These are phyloP conservation scores for Megalops cyprinoides DNA, from an alignment of 2,797 vertebrate genomes.

Conservation along the genomic window DNA sequence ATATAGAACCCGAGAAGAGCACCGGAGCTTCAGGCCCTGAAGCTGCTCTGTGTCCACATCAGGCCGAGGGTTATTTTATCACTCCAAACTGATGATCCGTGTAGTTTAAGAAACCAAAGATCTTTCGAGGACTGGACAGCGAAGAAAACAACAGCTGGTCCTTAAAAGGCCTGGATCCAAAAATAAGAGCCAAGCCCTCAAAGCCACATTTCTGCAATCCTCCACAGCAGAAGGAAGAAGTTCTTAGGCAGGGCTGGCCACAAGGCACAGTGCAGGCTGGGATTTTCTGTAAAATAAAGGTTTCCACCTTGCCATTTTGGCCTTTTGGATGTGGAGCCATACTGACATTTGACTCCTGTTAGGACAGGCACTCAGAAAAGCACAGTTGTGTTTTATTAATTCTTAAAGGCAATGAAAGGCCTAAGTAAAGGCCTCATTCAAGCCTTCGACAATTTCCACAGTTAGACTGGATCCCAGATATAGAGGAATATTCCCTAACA, in stretches of 20 bases:
- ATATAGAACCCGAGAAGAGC: not conserved
- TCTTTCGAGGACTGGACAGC: not conserved
- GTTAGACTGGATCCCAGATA: not conserved
- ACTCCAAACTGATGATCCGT: not conserved
- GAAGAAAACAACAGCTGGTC: not conserved
- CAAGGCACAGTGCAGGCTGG: not conserved
- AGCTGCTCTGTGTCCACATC: not conserved
- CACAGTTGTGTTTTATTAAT: not conserved
- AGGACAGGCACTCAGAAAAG: not conserved
- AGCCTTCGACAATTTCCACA: not conserved
- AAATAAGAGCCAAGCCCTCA: not conserved
- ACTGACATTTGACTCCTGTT: not conserved
- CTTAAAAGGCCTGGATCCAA: not conserved
- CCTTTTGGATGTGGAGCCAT: not conserved
- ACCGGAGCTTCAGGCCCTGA: not conserved
- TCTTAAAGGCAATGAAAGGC: conserved; percentile 1
- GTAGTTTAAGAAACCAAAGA: not conserved
- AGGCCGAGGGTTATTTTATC: not conserved
- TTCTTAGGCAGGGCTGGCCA: not conserved
- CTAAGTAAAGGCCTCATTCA: conserved; percentile 4
- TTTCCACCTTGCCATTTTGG: not conserved
- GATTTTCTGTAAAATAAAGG: not conserved
- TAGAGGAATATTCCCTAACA: not conserved
- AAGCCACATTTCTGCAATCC: conserved; percentile 12
- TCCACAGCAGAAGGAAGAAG: not conserved